Evolutionary conservation across 2,888 invertebrate genomes (phyloP), one percentile per base, ranked within the genome.

Genomic region (Tiliacea citrago): DNA sequence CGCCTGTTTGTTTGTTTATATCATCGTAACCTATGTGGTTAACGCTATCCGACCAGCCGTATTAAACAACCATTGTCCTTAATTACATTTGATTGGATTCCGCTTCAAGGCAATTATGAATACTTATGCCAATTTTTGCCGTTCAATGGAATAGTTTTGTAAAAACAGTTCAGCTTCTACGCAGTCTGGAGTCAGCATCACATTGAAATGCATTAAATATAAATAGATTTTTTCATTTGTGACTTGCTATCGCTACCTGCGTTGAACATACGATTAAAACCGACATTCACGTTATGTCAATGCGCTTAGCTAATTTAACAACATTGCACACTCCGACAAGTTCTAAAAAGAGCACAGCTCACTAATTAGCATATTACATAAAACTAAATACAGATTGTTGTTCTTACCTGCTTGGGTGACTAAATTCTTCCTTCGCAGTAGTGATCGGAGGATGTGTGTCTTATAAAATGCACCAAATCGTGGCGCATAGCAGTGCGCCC

Each of bases 391-490:
- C 13, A 73, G 45, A 45, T 45, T 24, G 13, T 61, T 67, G 58
- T 73, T 79, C 93, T 94, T 88, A 95, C 95, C 95, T 93, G 90
- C 87, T 86, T 83, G 87, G 86, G 80, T 80, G 88, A 92, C 96
- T 96, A 96, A 95, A 96, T 92, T 92, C 88, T 95, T 93, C 96
- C 96, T 97, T 98, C 98, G 97, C 98, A 97, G 93, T 97, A 98
- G 93, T 98, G 98, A 88, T 98, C 98, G 87, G 98, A 98, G 86
- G 98, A 98, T 83, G 98, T 98, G 95, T 98, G 98, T 92, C 98
- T 97, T 95, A 98, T 98, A 91, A 98, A 97, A 91, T 97, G 97
- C 93, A 97, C 96, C 94, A 97, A 95, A 94, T 97, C 97, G 97
- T 97, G 97, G 97, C 98, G 97, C 98, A 98, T 98, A 97, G 97